Conservation (phyloP, 2,888 invertebrate genomes). For the Microdon myrmicae region DNA sequence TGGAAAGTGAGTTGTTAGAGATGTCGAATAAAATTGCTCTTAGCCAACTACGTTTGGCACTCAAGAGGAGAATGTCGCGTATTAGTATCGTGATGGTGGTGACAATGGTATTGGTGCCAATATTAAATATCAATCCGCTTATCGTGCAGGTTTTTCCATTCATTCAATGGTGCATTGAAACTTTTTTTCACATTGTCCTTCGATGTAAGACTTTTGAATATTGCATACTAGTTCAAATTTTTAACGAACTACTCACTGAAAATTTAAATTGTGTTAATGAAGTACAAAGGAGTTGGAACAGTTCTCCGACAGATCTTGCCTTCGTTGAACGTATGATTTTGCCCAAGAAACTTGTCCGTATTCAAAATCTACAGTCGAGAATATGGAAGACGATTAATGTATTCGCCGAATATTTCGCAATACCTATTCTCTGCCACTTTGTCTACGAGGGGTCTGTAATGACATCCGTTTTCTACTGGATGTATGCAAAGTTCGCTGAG, state of each 20-base stretch:
- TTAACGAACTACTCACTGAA: conserved; percentile 27
- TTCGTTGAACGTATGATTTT: conserved; percentile 9
- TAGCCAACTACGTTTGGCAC: conserved; percentile 1
- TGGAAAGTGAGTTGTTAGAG: conserved; percentile 12
- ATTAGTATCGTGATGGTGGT: conserved; percentile 21
- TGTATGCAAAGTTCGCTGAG: conserved; percentile 22
- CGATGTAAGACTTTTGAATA: conserved; percentile 35
- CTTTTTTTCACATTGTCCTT: conserved; percentile 15
- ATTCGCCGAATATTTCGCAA: conserved; percentile 29
- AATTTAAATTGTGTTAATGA: conserved; percentile 13
- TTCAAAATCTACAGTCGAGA: conserved; percentile 30
- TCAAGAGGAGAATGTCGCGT: conserved; percentile 18
- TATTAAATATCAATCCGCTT: conserved; percentile 1
- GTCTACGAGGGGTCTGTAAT: conserved; percentile 26
- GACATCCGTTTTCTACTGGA: conserved; percentile 31
- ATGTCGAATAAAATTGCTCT: conserved; percentile 14
- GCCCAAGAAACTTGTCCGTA: conserved; percentile 9
- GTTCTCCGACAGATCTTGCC: background rate
- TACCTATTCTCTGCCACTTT: conserved; percentile 26
- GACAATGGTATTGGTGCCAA: conserved; percentile 12
- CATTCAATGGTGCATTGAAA: conserved; percentile 7
- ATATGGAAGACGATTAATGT: conserved; percentile 25
- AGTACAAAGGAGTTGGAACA: conserved; percentile 8
- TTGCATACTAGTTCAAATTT: conserved; percentile 32
- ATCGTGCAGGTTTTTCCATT: background rate